Conservation (phyloP, 2,113 vertebrate species). For the Chascanopsetta lugubris region DNA sequence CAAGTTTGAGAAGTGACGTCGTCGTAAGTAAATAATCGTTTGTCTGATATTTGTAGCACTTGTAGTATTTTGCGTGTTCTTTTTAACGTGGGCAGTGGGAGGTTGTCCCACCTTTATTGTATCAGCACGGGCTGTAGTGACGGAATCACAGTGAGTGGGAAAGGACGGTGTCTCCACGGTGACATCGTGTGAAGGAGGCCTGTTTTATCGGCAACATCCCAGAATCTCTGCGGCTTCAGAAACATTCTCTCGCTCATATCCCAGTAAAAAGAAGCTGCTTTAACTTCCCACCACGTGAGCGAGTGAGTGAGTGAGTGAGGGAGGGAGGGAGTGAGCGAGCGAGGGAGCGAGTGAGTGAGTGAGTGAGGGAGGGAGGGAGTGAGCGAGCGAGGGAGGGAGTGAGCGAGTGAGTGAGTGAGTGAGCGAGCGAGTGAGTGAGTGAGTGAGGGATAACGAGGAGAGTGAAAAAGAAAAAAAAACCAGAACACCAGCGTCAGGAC, state of each 20-base stretch:
- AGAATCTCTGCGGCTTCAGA: neutral
- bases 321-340: too few species aligned
- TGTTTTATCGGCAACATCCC: neutral
- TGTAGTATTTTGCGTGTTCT: too few species aligned
- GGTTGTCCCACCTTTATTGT: too few species aligned
- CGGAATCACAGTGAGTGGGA: too few species aligned
- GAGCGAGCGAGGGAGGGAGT: too few species aligned
- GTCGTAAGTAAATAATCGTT: too few species aligned
- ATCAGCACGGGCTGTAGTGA: too few species aligned
- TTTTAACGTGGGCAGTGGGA: too few species aligned
- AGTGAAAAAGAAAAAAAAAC: conserved; percentile 26
- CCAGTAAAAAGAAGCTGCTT: conserved; percentile 43
- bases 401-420: neutral
- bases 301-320: neutral
- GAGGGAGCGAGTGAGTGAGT: neutral
- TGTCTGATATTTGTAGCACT: too few species aligned
- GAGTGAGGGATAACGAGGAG: neutral
- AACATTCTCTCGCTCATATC: too few species aligned
- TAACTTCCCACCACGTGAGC: conserved; percentile 24
- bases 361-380: neutral
- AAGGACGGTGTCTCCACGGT: too few species aligned
- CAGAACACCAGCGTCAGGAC: conserved; percentile 48
- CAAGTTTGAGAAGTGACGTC: too few species aligned
- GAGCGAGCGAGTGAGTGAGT: neutral
- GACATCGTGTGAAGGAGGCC: neutral